These are phyloP conservation scores for Aselliscus stoliczkanus DNA, from an alignment of 2,797 vertebrate species.

Conservation along the genomic window DNA sequence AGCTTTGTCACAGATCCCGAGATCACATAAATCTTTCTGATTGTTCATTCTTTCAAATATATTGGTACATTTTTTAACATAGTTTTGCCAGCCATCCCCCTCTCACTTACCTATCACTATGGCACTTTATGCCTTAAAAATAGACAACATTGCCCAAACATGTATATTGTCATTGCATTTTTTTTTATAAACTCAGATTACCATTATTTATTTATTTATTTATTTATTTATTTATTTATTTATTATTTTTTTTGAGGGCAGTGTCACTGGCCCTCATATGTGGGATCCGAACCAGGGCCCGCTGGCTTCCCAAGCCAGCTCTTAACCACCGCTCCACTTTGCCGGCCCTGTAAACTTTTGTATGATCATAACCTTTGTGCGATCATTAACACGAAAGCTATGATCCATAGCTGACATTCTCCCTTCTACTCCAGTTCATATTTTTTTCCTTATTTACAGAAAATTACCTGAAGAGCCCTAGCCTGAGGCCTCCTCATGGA, in stretches of 20 bases:
- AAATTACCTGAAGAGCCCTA: conserved; percentile 68
- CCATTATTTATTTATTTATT: no score
- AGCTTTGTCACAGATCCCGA: not conserved
- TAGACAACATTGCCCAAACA: not conserved
- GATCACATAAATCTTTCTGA: not conserved
- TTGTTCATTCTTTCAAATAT: not conserved
- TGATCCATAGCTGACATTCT: not conserved
- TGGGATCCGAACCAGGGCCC: no score
- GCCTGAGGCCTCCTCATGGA: conserved; percentile 75
- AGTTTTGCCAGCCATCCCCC: not conserved
- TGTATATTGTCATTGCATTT: not conserved
- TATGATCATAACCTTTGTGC: not conserved
- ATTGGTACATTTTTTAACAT: fast-evolving
- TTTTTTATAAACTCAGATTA: no score
- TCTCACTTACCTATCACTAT: not conserved
- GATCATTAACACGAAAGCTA: not conserved
- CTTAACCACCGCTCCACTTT: no score
- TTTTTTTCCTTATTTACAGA: conserved; percentile 70
- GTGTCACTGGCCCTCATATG: no score
- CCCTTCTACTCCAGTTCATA: not conserved
- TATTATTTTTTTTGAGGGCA: no score
- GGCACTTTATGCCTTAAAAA: not conserved
- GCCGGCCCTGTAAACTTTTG: not conserved
- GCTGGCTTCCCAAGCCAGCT: no score
- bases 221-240: no score